Evolutionary conservation across 2,888 invertebrate species (phyloP), one percentile per base, ranked within the genome.

Genomic region (Diaprepes abbreviatus): DNA sequence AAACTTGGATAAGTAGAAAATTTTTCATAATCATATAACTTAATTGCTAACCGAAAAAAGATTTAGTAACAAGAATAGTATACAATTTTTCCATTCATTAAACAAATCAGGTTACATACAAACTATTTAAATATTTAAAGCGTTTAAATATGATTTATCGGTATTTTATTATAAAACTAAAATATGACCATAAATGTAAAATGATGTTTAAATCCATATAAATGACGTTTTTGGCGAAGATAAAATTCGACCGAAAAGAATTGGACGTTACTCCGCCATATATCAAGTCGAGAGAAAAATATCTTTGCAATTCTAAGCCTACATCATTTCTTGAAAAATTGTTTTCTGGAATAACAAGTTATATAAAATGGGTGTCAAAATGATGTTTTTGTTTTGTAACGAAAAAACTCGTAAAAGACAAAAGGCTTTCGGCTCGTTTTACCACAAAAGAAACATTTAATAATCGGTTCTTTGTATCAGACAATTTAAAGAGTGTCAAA

Each of bases 281-380:
- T 28, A 48, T 48, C 19, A 48, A 4, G 12, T n/a, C 48, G 24
- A 28, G 7, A 14, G 14, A 28, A 48, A 48, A 28, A 28, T 28
- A 28, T 48, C 10, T 10, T 3, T 2, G 14, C 48, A n/a, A 7
- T 28, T 12, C 28, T 7, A 6, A 48, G 48, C 48, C 48, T 14
- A 17, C 48, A 19, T 48, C 28, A 12, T 24, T 14, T 28, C 28
- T 1, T 48, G 45, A 48, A 28, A 28, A 48, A 48, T 10, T 48
- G 28, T 48, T 48, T 40, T 48, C 24, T 48, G 12, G 28, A 48
- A 48, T 12, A 48, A 48, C 48, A 48, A 14, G 28, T 48, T 48
- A 28, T 17, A 9, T 38, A 40, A 43, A 14, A n/a, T 5, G 12
- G 3, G 12, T 48, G 48, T 28, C 28, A 28, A 10, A 48, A 48